A percentile compares a stretch with the other conserved stretches of the same genome.
phyloP scores from a whole-genome alignment of 2,113 vertebrate genomes.

The Mesembrinibis cayennensis region DNA sequence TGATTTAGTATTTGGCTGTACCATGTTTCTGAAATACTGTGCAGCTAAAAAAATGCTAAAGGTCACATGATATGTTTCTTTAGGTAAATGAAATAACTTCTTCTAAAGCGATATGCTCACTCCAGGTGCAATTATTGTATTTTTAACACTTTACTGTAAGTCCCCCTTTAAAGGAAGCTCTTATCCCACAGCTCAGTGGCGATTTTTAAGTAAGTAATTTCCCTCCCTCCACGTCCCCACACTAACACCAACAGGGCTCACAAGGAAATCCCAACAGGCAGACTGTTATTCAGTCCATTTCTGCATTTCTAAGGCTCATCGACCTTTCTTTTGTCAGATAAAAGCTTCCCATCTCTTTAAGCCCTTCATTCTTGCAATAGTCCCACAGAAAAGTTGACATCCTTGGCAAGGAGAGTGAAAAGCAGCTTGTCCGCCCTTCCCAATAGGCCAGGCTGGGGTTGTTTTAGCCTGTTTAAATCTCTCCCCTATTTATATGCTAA shows the following conservation, averaged over 20 bases:
- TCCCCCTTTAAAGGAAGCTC: not conserved
- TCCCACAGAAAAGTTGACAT: constrained; percentile 64
- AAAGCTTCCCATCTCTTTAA: constrained; percentile 62
- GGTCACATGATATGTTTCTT: not conserved
- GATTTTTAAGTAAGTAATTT: constrained; percentile 14
- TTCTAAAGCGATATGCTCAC: not conserved
- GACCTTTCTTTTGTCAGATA: constrained; percentile 64
- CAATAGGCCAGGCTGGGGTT: constrained; percentile 51
- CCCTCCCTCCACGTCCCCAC: not conserved
- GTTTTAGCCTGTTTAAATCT: constrained; percentile 66
- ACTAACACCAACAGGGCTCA: not conserved
- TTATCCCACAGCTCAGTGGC: not conserved
- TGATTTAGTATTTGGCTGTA: constrained; percentile 11
- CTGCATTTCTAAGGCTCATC: constrained; percentile 66
- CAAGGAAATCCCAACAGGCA: constrained; percentile 49
- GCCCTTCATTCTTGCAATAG: constrained; percentile 52
- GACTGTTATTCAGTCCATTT: constrained; percentile 55
- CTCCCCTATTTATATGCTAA: constrained; percentile 62
- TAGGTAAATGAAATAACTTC: not conserved
- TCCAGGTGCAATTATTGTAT: not conserved
- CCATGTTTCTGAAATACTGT: not conserved
- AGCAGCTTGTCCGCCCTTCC: constrained; percentile 38
- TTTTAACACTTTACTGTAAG: not conserved
- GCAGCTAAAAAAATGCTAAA: not conserved
- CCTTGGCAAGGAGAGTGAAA: constrained; percentile 57